A percentile compares a stretch with the other conserved stretches of the same genome.
Evolutionary conservation across 2,113 vertebrate species (phyloP).

Genomic region (Leptobrachium ailaonicum): DNA sequence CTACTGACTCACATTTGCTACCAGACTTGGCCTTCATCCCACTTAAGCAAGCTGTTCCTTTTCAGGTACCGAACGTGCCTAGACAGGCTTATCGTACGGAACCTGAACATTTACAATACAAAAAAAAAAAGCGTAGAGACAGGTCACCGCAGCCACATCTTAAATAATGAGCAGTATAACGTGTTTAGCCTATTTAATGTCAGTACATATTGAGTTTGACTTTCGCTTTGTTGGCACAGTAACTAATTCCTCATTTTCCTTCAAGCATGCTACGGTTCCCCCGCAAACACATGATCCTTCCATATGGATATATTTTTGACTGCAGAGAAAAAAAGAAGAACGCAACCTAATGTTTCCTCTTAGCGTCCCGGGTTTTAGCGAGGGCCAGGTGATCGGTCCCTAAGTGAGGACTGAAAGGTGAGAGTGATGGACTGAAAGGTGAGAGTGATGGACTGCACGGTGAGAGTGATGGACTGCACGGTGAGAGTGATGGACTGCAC

Average conservation of each 20-base stretch:
- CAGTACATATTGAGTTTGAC: conserved; percentile 5
- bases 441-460: too few relatives aligned
- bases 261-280: conserved; percentile 30
- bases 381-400: too few relatives aligned
- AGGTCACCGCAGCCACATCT: not conserved
- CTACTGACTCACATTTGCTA: not conserved
- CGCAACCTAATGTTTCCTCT: conserved; percentile 20
- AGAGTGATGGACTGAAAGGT: too few relatives aligned
- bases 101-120: not conserved
- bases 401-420: too few relatives aligned
- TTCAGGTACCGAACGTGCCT: not conserved
- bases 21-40: not conserved
- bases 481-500: too few relatives aligned
- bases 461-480: too few relatives aligned
- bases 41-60: not conserved
- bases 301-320: conserved; percentile 37
- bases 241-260: conserved; percentile 37
- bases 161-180: not conserved
- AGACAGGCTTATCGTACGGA: not conserved
- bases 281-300: conserved; percentile 30
- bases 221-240: conserved; percentile 7
- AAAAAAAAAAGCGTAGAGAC: conserved; percentile 4
- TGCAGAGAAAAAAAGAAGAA: not conserved
- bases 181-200: conserved; percentile 3
- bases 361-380: too few relatives aligned